Conservation (phyloP, 1,140 invertebrate species). For the Cherax destructor region DNA sequence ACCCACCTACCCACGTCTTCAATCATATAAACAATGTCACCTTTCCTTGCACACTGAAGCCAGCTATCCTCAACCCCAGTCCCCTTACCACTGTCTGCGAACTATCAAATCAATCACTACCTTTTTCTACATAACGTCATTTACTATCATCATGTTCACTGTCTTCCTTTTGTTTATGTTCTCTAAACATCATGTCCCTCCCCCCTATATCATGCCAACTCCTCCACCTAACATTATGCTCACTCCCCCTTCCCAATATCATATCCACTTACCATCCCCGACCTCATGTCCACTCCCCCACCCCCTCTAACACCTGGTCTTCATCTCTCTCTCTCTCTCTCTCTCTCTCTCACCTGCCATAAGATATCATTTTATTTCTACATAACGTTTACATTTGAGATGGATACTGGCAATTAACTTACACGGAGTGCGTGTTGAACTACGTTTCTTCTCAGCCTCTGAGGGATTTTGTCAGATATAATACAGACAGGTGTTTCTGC, state of each 20-base stretch:
- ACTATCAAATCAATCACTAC: too few relatives aligned
- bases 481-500: neutral
- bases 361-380: neutral
- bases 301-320: neutral
- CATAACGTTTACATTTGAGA: constrained; percentile 1
- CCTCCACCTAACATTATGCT: neutral
- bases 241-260: neutral
- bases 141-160: too few relatives aligned
- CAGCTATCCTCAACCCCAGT: too few relatives aligned
- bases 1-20: too few relatives aligned
- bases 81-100: too few relatives aligned
- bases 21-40: too few relatives aligned
- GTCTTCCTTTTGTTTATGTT: too few relatives aligned
- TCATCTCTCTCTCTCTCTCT: neutral
- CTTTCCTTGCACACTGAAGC: too few relatives aligned
- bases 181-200: neutral
- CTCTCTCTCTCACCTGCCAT: neutral
- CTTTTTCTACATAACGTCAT: too few relatives aligned
- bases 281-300: neutral
- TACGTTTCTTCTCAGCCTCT: too few relatives aligned
- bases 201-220: neutral
- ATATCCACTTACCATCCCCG: neutral
- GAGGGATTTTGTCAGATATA: too few relatives aligned
- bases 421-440: neutral
- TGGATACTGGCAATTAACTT: neutral